Conservation (phyloP, 1,140 invertebrate genomes). For the Argopecten irradians region DNA sequence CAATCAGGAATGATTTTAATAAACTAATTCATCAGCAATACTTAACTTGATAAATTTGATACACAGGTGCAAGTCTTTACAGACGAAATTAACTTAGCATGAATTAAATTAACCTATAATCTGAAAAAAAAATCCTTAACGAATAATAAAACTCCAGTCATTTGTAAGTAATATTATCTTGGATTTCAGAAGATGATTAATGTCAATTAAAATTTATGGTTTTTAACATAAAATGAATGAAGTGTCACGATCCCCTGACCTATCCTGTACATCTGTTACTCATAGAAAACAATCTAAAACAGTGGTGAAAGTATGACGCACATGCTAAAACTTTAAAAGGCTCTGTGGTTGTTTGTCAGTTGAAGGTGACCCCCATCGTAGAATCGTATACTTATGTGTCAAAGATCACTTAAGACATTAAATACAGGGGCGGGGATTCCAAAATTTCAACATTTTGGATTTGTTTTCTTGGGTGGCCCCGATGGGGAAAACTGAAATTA, state of each 20-base stretch:
- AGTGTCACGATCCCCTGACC: constrained; percentile 7
- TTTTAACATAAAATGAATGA: not conserved
- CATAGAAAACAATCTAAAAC: constrained; percentile 17
- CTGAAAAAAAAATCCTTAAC: not conserved
- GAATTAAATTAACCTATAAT: not conserved
- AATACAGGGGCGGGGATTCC: not conserved
- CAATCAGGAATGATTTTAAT: too few relatives aligned
- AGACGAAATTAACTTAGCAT: not conserved
- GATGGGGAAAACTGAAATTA: not conserved
- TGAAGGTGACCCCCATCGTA: not conserved
- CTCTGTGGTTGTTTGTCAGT: not conserved
- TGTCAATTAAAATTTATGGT: constrained; percentile 1
- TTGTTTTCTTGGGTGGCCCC: not conserved
- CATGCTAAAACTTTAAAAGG: not conserved
- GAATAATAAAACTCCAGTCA: not conserved
- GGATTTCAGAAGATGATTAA: not conserved
- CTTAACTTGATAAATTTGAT: too few relatives aligned
- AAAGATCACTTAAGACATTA: not conserved
- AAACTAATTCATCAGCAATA: too few relatives aligned
- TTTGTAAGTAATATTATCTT: not conserved
- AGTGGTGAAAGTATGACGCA: constrained; percentile 3
- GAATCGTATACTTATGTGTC: not conserved
- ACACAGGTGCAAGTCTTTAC: not conserved
- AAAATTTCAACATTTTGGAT: constrained; percentile 19
- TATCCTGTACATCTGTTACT: not conserved